Conservation (phyloP, 2,888 invertebrate genomes). For the Idaea biselata region DNA sequence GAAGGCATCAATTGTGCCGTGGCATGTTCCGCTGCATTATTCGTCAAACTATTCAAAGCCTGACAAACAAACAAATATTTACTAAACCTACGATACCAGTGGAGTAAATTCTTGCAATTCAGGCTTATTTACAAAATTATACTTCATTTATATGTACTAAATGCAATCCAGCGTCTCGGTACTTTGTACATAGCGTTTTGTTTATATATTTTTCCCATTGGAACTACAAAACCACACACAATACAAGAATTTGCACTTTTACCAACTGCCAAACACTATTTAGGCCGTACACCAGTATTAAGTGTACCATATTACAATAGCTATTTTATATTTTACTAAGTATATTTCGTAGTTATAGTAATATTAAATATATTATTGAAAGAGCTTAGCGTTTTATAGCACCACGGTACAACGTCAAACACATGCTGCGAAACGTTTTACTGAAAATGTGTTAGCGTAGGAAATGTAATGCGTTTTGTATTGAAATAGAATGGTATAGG, state of each 20-base stretch:
- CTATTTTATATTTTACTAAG: constrained; percentile 8
- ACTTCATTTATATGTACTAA: not conserved
- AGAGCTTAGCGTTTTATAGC: constrained; percentile 29
- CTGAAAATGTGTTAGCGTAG: constrained; percentile 50
- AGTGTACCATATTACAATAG: constrained; percentile 20
- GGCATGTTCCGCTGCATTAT: constrained; percentile 78
- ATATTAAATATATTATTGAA: constrained; percentile 6
- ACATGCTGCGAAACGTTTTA: constrained; percentile 38
- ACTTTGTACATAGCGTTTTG: not conserved
- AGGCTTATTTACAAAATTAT: not conserved
- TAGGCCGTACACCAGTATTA: constrained; percentile 13
- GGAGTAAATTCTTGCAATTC: not conserved
- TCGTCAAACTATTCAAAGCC: constrained; percentile 90
- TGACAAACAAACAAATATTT: constrained; percentile 44
- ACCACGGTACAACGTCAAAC: constrained; percentile 35
- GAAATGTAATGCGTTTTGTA: constrained; percentile 15
- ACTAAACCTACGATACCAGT: not conserved
- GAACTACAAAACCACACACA: constrained; percentile 2
- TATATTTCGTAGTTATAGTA: constrained; percentile 6
- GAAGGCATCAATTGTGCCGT: constrained; percentile 83
- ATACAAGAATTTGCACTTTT: constrained; percentile 11
- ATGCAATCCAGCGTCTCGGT: not conserved
- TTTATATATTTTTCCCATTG: not conserved
- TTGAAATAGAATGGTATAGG: constrained; percentile 8
- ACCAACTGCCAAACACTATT: constrained; percentile 30